Base-by-base conservation (phyloP, 1,140 invertebrate genomes). In the Papilio polytes region DNA sequence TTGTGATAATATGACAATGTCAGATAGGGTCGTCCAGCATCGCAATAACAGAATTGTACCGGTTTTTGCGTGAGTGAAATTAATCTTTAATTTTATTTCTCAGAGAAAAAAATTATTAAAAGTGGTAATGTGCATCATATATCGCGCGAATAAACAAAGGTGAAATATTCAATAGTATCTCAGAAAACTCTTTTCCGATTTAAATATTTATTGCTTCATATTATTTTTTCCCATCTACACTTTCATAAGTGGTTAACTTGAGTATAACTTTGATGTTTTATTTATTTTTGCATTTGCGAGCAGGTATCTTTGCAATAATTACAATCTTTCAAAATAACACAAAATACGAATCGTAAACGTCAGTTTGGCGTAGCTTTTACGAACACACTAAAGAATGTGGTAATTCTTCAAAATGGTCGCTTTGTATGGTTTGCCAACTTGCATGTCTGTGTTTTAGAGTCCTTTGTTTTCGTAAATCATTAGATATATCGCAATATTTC, bases 321-420 rank as follows among this genome's bases (percentile, higher is more conserved):
- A 13, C n/a, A 46, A 48, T 53, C 36, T 78, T 66, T 78, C 31
- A 77, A 31, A 77, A 48, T 53, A 51, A 26, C 59, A 59, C 66
- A 56, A 56, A 74, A 74, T 63, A 51, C 51, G 63, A 84, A 87
- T 86, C 84, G 83, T 84, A 90, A 93, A 90, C 87, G 88, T 91
- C 87, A 92, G 76, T 88, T 88, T 85, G 83, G 86, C 85, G 87
- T 89, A 91, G 85, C 88, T 87, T 91, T 86, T 90, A 85, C 83
- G 87, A 91, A 90, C 90, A 91, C 90, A 91, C 95, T 94, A 95
- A 95, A 95, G 95, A 96, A 96, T 96, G 95, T 96, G 95, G 95
- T 95, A 96, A 94, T 95, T 95, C 95, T 96, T 95, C 95, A 96
- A 96, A 95, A 96, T 96, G 96, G 96, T 94, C 91, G 94, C 95